These are phyloP conservation scores for Danionella cerebrum DNA, from an alignment of 2,113 vertebrate species.

Conservation along the genomic window DNA sequence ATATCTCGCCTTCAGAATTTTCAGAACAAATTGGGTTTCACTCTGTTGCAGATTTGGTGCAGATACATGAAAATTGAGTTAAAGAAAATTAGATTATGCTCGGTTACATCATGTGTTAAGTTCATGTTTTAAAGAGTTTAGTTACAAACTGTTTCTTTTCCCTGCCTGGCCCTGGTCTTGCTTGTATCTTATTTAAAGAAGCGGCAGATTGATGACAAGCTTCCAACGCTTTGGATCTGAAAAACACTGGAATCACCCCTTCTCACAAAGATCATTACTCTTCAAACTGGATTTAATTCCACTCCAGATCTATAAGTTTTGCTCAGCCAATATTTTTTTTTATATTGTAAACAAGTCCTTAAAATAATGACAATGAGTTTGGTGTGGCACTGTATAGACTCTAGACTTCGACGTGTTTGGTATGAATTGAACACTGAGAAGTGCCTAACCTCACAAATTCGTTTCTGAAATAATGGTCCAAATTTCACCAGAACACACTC, in stretches of 20 bases:
- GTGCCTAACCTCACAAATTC: too few species aligned
- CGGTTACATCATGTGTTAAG: constrained; percentile 23
- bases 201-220: neutral
- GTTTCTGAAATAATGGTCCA: too few species aligned
- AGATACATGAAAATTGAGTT: constrained; percentile 40
- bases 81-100: constrained; percentile 24
- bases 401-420: too few species aligned
- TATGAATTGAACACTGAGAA: too few species aligned
- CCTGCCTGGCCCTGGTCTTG: neutral
- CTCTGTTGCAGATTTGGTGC: constrained; percentile 23
- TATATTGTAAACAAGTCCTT: too few species aligned
- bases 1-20: constrained; percentile 13
- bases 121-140: constrained; percentile 19
- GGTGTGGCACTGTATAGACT: too few species aligned
- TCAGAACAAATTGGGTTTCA: constrained; percentile 31
- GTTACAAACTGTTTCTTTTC: constrained; percentile 4
- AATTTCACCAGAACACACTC: too few species aligned
- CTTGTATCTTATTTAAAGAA: neutral
- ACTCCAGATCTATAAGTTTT: too few species aligned
- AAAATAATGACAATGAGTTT: too few species aligned
- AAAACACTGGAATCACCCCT: neutral
- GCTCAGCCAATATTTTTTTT: too few species aligned
- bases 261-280: neutral
- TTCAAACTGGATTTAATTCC: neutral
- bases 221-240: neutral